A percentile compares a stretch with the other conserved stretches of the same genome.
These are phyloP conservation scores for Athetis lepigone DNA, from an alignment of 2,888 invertebrate genomes.

Conservation along the genomic window DNA sequence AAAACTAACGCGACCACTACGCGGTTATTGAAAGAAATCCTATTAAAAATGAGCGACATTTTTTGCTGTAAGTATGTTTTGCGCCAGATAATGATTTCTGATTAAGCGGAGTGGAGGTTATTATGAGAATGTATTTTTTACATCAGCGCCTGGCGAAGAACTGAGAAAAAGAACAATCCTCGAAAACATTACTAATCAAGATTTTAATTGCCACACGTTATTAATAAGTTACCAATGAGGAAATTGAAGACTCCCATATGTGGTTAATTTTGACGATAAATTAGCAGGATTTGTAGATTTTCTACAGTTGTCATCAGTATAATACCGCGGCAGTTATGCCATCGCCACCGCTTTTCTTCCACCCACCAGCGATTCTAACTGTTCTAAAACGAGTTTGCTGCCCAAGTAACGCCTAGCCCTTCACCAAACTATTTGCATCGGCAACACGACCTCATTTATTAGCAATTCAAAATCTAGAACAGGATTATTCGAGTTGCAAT, in stretches of 20 bases:
- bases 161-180: not conserved
- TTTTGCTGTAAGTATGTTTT: constrained; percentile 56
- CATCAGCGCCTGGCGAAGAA: not conserved
- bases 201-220: not conserved
- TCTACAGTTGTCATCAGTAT: constrained; percentile 11
- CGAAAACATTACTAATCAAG: constrained; percentile 3
- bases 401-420: constrained; percentile 47
- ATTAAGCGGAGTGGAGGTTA: constrained; percentile 38
- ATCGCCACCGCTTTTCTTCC: constrained; percentile 25
- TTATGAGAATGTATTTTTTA: constrained; percentile 31
- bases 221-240: not conserved
- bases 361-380: constrained; percentile 43
- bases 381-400: constrained; percentile 47
- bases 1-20: constrained; percentile 62
- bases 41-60: constrained; percentile 53
- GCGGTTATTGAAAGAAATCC: constrained; percentile 55
- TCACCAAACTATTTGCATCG: constrained; percentile 59
- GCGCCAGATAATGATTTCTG: constrained; percentile 50
- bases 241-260: constrained; percentile 7
- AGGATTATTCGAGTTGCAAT: constrained; percentile 62
- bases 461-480: constrained; percentile 63
- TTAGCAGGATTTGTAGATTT: constrained; percentile 16
- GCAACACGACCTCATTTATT: constrained; percentile 62
- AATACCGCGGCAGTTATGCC: constrained; percentile 7
- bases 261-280: constrained; percentile 9